Base-by-base conservation (phyloP, 2,113 vertebrate genomes). In the Aphyosemion australe region DNA sequence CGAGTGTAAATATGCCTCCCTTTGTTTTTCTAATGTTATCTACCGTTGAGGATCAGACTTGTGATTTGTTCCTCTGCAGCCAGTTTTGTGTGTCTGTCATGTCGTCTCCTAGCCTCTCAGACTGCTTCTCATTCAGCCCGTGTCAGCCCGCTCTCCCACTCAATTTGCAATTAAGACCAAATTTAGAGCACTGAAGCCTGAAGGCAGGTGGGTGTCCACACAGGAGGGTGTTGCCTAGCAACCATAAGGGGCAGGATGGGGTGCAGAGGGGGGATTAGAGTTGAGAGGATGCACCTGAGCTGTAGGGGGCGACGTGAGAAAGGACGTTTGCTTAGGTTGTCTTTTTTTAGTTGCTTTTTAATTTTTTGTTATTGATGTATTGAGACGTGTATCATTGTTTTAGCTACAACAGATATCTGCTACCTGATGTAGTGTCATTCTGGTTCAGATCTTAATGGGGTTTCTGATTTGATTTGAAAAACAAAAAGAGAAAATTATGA, bases 81-180 rank as follows among this genome's bases (percentile, higher is more conserved):
- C 54, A 50, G 34, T 12, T 19, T 16, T 57, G 31, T 50, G 14
- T 65, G 63, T 57, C 46, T 57, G 53, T 81, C 65, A 74, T 67
- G 74, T 62, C 65, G 61, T 71, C 18, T 77, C 31, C 19, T 64
- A 78, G 72, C 58, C 62, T 70, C 19, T 52, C 77, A 66, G 79
- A 81, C 90, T 89, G 85, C 76, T 93, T 92, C 84, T 86, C 89
- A 92, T 92, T 92, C 91, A 83, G 89, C 73, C 68, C 45, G 82
- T 81, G 80, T 91, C 74, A 70, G 74, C 74, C 81, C 80, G 72
- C 72, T 89, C 87, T 93, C 91, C 90, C 87, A 92, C 89, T 92
- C 92, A 92, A 91, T 93, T 93, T 93, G 89, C 92, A 92, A 92
- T 93, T 91, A 93, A 91, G 90, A 91, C 90, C 83, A 91, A 92